Conservation (phyloP, 1,140 invertebrate species). For the Acromyrmex echinatior region DNA sequence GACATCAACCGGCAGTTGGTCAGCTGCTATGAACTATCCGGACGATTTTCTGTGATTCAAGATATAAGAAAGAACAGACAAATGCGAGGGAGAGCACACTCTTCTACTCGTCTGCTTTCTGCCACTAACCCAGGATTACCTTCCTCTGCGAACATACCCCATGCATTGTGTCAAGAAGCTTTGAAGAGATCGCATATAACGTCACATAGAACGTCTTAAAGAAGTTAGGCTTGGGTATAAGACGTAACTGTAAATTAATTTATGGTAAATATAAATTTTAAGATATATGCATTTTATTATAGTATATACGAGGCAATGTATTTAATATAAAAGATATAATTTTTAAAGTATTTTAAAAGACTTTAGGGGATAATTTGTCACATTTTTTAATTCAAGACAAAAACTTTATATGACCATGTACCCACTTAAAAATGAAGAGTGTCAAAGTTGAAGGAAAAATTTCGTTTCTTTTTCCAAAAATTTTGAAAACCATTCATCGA, state of each 20-base stretch:
- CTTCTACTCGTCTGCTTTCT: constrained; percentile 23
- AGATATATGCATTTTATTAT: neutral
- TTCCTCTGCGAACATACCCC: constrained; percentile 20
- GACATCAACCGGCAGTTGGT: constrained; percentile 70
- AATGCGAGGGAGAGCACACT: neutral
- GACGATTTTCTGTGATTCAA: constrained; percentile 60
- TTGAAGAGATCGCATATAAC: neutral
- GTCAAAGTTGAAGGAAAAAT: too few relatives aligned
- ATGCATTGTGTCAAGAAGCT: constrained; percentile 35
- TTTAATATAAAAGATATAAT: neutral
- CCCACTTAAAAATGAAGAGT: too few relatives aligned
- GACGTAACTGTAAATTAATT: neutral
- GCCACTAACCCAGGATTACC: constrained; percentile 22
- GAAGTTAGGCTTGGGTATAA: constrained; percentile 3
- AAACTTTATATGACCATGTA: too few relatives aligned
- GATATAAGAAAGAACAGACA: constrained; percentile 31
- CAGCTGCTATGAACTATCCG: constrained; percentile 69
- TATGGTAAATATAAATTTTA: neutral
- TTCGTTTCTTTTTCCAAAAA: too few relatives aligned
- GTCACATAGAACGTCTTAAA: constrained; percentile 20
- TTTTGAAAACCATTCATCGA: too few relatives aligned
- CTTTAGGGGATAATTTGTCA: too few relatives aligned
- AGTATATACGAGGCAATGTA: neutral
- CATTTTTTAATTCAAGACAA: too few relatives aligned
- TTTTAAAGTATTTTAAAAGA: too few relatives aligned